Evolutionary conservation across 2,888 invertebrate species (phyloP).

Genomic region (Parnassius mnemosyne): DNA sequence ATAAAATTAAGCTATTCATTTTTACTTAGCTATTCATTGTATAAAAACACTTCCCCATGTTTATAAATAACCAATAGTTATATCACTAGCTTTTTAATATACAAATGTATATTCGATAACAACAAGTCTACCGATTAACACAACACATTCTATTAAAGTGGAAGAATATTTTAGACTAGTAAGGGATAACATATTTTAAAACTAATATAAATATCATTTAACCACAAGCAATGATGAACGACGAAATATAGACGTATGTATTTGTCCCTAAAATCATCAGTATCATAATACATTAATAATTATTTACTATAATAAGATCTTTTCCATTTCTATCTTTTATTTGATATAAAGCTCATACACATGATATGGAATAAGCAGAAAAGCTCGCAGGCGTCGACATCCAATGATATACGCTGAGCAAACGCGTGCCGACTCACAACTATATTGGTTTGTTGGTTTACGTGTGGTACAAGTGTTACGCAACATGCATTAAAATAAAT

Average conservation of each 20-base stretch:
- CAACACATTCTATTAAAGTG: too few species aligned
- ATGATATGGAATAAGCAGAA: slow-evolving; percentile 48
- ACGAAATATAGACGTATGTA: background rate
- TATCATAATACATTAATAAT: slow-evolving; percentile 19
- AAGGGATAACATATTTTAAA: too few species aligned
- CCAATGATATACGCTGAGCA: slow-evolving; percentile 74
- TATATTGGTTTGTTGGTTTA: slow-evolving; percentile 56
- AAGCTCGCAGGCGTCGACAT: slow-evolving; percentile 66
- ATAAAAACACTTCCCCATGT: too few species aligned
- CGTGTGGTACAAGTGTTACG: slow-evolving; percentile 39
- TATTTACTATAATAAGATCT: slow-evolving; percentile 29
- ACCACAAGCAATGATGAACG: background rate
- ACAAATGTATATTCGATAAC: too few species aligned
- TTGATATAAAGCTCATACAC: slow-evolving; percentile 25
- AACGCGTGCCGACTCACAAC: slow-evolving; percentile 73
- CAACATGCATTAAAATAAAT: background rate
- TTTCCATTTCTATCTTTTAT: slow-evolving; percentile 23
- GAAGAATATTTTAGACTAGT: too few species aligned
- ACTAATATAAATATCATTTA: too few species aligned
- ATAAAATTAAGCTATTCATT: too few species aligned
- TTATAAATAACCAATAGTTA: background rate
- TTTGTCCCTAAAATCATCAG: background rate
- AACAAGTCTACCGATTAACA: too few species aligned
- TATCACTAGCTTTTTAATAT: too few species aligned
- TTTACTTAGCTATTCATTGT: too few species aligned